Conservation (phyloP, 2,888 invertebrate species). For the Nasonia oneida region DNA sequence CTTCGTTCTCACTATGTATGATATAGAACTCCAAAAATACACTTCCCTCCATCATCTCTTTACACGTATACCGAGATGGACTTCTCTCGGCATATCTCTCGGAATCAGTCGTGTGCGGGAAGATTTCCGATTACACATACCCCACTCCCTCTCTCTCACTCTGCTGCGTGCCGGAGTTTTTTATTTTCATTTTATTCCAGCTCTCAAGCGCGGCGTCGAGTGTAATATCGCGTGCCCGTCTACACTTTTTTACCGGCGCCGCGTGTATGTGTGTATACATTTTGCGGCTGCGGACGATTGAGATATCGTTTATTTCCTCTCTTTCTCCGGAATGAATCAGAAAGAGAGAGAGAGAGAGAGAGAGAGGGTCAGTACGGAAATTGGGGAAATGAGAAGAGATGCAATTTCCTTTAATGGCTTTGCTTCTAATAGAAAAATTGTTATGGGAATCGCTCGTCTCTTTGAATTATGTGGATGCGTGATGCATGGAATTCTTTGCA, state of each 20-base stretch:
- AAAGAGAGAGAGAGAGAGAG: not conserved
- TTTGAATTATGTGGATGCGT: not conserved
- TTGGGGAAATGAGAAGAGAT: conserved; percentile 41
- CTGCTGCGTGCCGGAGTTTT: conserved; percentile 11
- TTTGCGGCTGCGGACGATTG: conserved; percentile 40
- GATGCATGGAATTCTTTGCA: not conserved
- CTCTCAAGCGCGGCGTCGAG: conserved; percentile 2
- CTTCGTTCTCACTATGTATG: not conserved
- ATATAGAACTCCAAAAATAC: conserved; percentile 37
- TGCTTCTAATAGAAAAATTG: conserved; percentile 31
- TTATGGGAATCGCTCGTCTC: not conserved
- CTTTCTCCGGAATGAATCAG: not conserved
- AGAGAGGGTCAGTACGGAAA: conserved; percentile 23
- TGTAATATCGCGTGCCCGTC: conserved; percentile 56
- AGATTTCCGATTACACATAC: conserved; percentile 5
- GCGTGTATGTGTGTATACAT: not conserved
- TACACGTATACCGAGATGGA: not conserved
- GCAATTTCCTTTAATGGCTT: conserved; percentile 40
- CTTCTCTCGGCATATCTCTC: not conserved
- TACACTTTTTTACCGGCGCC: conserved; percentile 52
- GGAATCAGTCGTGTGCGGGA: conserved; percentile 22
- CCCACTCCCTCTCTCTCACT: too few relatives aligned
- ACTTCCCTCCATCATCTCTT: not conserved
- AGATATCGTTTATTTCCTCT: conserved; percentile 43
- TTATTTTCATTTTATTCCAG: conserved; percentile 44